Base-by-base conservation (phyloP, 2,888 invertebrate species). In the Heteropelma amictum region DNA sequence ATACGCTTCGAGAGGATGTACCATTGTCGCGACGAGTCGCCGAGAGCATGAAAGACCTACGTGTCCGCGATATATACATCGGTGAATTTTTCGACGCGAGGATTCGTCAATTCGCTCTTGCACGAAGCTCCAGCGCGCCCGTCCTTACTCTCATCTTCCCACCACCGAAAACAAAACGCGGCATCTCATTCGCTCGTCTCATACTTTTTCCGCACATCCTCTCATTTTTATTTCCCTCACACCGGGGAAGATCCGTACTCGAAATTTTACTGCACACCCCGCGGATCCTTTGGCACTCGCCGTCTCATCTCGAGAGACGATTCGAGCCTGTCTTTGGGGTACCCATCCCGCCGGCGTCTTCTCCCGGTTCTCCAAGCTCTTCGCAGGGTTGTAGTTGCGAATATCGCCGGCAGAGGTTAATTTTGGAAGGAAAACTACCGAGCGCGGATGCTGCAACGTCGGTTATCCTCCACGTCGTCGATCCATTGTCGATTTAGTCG, bases 401-500 rank as follows among this genome's bases (percentile, higher is more conserved):
- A n/a, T n/a, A n/a, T n/a, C 33, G 17, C 51, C 7, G 23, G 17
- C 40, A 49, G 8, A 30, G 67, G 47, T 69, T 68, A 60, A 51
- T 64, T 64, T 69, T 58, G 56, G 64, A 38, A 26, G 47, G 38
- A 47, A 58, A 54, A 33, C 51, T 33, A 68, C 17, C 58, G 23
- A 14, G 35, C 60, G 19, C 58, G n/a, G n/a, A 47, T 47, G 14
- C 26, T 4, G 30, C 56, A 19, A 53, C 47, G 56, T 67, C 21
- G 45, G 47, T 8, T 19, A 42, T 72, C 10, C 40, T 51, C 17
- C 17, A 30, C 70, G 38, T 53, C 75, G 56, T 38, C 72, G 56
- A 61, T 71, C 60, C 21, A 38, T 47, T 23, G 56, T 10, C 69
- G 69, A 74, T 67, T 65, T 65, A 65, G 51, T 5, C 8, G 61